Conservation (phyloP, 2,797 vertebrate genomes). For the Neosilurus hyrtlii region DNA sequence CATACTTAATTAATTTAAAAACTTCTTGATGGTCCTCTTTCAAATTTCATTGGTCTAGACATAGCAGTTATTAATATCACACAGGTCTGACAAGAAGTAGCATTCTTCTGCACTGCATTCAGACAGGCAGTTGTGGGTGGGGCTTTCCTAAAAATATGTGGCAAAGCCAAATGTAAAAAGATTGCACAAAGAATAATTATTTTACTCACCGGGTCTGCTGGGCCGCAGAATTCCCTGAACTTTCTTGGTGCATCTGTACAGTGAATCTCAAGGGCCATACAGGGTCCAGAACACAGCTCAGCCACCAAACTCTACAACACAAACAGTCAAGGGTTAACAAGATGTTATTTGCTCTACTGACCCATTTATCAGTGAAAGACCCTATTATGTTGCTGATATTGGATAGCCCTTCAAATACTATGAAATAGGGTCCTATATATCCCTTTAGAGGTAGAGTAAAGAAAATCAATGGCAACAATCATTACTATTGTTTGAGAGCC, state of each 20-base stretch:
- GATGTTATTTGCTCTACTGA: conserved; percentile 26
- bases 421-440: conserved; percentile 46
- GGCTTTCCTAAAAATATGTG: neutral
- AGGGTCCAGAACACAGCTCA: conserved; percentile 88
- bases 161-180: neutral
- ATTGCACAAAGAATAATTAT: neutral
- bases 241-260: conserved; percentile 71
- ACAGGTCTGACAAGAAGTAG: neutral
- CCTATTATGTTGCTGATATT: conserved; percentile 54
- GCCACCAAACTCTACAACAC: conserved; percentile 83
- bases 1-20: neutral
- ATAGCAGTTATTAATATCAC: conserved; percentile 4
- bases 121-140: neutral
- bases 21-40: neutral
- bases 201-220: conserved; percentile 90
- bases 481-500: conserved; percentile 44
- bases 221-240: conserved; percentile 91
- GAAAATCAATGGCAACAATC: conserved; percentile 54
- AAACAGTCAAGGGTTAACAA: conserved; percentile 46
- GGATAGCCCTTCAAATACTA: conserved; percentile 47
- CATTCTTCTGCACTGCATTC: neutral
- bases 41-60: neutral
- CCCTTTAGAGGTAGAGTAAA: conserved; percentile 48
- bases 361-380: conserved; percentile 49
- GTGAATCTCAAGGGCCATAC: conserved; percentile 86